These are phyloP conservation scores for Cervus canadensis DNA, from an alignment of 2,113 vertebrate species.

Conservation along the genomic window DNA sequence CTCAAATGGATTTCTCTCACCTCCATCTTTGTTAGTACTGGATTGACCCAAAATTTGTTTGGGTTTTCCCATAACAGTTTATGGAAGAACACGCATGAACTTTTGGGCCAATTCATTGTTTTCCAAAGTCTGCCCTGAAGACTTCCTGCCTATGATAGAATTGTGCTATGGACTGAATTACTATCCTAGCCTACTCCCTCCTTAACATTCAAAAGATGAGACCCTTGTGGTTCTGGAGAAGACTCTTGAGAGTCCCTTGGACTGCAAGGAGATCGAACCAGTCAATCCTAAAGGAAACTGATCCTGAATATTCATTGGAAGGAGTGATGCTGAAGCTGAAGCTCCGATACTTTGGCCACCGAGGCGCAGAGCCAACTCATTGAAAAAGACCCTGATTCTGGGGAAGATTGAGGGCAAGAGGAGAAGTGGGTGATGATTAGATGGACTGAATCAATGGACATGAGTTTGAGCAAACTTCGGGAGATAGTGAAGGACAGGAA, in stretches of 20 bases:
- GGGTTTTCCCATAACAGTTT: neutral
- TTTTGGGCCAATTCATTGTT: neutral
- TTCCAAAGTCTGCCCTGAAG: neutral
- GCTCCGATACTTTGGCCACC: neutral
- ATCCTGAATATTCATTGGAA: neutral
- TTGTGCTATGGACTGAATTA: neutral
- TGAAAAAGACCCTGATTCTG: neutral
- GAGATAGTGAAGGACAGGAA: neutral
- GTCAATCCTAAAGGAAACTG: neutral
- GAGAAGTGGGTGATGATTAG: neutral
- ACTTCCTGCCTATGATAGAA: neutral
- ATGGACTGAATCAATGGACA: neutral
- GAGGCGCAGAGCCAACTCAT: neutral
- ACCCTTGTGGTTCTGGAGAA: neutral
- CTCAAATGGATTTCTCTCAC: neutral
- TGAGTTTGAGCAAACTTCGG: neutral
- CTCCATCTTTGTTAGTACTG: neutral
- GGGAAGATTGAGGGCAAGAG: neutral
- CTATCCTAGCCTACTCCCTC: neutral
- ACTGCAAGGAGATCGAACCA: neutral
- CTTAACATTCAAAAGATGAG: neutral
- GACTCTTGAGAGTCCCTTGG: neutral
- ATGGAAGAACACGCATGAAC: neutral
- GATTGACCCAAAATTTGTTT: neutral
- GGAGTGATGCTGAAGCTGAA: neutral